Evolutionary conservation across 2,797 vertebrate species (phyloP), one percentile per base, ranked within the genome.

Genomic region (Iguana delicatissima): DNA sequence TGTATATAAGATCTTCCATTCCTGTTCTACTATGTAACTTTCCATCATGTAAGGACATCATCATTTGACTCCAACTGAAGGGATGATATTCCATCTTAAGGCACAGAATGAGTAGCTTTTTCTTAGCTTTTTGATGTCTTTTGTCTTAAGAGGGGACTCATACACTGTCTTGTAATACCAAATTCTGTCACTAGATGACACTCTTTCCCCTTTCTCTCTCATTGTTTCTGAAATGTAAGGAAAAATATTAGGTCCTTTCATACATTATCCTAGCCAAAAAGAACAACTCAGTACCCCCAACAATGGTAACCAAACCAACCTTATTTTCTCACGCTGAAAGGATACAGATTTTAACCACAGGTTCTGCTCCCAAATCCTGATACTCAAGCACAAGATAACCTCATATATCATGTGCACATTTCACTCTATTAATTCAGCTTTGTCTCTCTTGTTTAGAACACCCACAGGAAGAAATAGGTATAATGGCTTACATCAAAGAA

Each of bases 121-220:
- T 87, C 12, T 35, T 22, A 57, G 20, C 62, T 55, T 20, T 55
- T 50, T 35, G 6, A 32, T 81, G 52, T 52, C 79, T 32, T 13
- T 38, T 86, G 14, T 42, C 55, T 59, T 67, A 16, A 79, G 22
- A 79, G 22, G 13, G 2, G n/a, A 1, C 12, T 72, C 52, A 69
- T 35, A 26, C 14, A 16, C 52, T 55, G 2, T 24, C 57, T 50
- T 77, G 20, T 64, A 89, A 64, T 84, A 2, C 80, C 62, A 26
- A 50, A 52, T 84, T 77, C 88, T 46, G n/a, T 16, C 88, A 89
- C 29, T 84, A 84, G 69, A 55, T 84, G 81, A 50, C 42, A 4
- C 72, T 89, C 29, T 84, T 74, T 59, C 35, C 24, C 72, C 52
- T 57, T 69, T 62, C 18, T 50, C 22, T 64, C 38, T 72, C 26